Base-by-base conservation (phyloP, 2,113 vertebrate species). In the Chaetorhynchus papuensis region DNA sequence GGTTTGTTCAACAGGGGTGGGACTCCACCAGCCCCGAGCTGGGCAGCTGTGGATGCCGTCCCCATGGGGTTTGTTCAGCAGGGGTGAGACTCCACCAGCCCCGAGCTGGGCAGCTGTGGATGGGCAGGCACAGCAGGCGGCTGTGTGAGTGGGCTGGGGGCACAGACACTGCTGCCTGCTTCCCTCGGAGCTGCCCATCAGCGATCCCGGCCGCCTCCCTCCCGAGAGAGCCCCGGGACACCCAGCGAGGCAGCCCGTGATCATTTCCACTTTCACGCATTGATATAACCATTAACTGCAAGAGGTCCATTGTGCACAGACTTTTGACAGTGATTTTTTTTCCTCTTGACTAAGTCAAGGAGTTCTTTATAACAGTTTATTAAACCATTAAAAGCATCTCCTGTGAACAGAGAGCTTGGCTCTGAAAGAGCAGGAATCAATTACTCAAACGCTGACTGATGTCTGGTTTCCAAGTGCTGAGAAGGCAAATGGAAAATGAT, bases 351-450 rank as follows among this genome's bases (percentile, higher is more conserved):
- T 96, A 96, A 96, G 96, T 98, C 63, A 42, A 97, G 92, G 90
- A 96, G 80, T 83, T 96, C 96, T 98, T 97, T 96, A 75, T 93
- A 96, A 95, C 39, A 54, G 96, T 97, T 98, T 97, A 97, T 98
- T 97, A 98, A 98, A 96, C 97, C 96, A 97, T 97, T 98, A 97
- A 95, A 95, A 96, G 89, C 96, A 96, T 95, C 95, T 96, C 83
- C 42, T 94, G 91, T 94, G 97, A 95, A 91, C 83, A 93, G 72
- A 95, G 93, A 93, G 89, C 96, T 97, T 96, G 94, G 97, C 97
- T 95, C 91, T 77, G 89, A 85, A 93, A 96, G 90, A 93, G 63
- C 71, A 80, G 86, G 93, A 97, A 96, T 96, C 96, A 97, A 97
- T 97, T 96, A 97, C 94, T 96, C 93, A 94, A 97, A 92, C 0